Evolutionary conservation across 2,113 vertebrate genomes (phyloP).

Genomic region (Tinamus guttatus): DNA sequence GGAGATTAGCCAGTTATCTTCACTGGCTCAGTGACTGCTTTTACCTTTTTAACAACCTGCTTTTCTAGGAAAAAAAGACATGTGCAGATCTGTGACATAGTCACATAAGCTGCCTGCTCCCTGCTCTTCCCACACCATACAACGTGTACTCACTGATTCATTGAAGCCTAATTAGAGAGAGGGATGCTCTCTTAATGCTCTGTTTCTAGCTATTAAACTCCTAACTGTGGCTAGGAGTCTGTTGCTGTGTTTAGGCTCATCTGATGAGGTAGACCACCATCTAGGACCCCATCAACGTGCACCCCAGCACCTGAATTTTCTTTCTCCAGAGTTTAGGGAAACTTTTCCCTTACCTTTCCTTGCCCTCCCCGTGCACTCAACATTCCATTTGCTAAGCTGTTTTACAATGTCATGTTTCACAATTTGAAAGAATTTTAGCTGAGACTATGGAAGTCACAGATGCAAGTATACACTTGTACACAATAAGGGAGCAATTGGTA

Average conservation of each 20-base stretch:
- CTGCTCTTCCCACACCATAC: not conserved
- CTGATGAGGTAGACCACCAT: not conserved
- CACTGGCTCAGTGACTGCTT: not conserved
- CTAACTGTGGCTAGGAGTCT: not conserved
- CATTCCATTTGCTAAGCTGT: not conserved
- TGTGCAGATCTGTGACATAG: not conserved
- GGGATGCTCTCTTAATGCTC: not conserved
- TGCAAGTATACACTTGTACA: not conserved
- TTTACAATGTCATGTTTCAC: not conserved
- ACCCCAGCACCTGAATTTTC: not conserved
- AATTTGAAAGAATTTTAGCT: not conserved
- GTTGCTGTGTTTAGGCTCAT: not conserved
- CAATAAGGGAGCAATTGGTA: not conserved
- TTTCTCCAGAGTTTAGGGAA: not conserved
- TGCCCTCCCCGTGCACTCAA: not conserved
- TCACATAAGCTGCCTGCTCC: fast-evolving
- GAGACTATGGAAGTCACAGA: not conserved
- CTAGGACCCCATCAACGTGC: not conserved
- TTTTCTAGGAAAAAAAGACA: not conserved
- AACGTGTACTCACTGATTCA: not conserved
- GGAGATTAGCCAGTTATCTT: not conserved
- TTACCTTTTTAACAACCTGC: not conserved
- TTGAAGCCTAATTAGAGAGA: not conserved
- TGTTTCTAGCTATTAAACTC: not conserved
- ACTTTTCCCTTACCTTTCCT: not conserved